Percentiles rank a stretch among this genome's conserved stretches.
Evolutionary conservation across 1,140 invertebrate species (phyloP).

Genomic region (Pantala flavescens): DNA sequence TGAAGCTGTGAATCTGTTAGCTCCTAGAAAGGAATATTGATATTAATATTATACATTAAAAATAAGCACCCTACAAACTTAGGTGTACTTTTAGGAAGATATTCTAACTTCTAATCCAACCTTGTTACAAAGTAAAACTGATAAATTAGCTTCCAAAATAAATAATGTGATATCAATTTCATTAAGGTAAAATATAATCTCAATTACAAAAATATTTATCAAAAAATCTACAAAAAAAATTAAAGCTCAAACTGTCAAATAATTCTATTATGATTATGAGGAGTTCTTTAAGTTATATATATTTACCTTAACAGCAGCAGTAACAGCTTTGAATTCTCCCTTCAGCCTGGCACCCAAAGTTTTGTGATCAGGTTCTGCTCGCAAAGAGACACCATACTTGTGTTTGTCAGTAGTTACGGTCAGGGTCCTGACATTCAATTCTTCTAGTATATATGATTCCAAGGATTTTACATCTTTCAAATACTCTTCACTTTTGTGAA

Average conservation of each 20-base stretch:
- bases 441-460: constrained; percentile 80
- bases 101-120: too few species aligned
- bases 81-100: too few species aligned
- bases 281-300: too few species aligned
- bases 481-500: constrained; percentile 71
- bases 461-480: constrained; percentile 73
- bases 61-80: constrained; percentile 21
- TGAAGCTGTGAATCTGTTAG: constrained; percentile 73
- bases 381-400: constrained; percentile 84
- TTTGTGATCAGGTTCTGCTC: constrained; percentile 89
- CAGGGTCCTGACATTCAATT: constrained; percentile 87
- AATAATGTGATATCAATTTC: too few species aligned
- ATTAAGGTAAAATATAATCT: too few species aligned
- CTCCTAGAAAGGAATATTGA: constrained; percentile 30
- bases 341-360: constrained; percentile 77
- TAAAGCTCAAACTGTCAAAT: too few species aligned
- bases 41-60: too few species aligned
- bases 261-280: too few species aligned
- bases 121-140: too few species aligned
- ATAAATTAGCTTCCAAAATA: too few species aligned
- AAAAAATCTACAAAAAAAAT: too few species aligned
- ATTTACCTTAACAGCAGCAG: constrained; percentile 61
- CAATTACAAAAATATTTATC: too few species aligned
- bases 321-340: constrained; percentile 80
- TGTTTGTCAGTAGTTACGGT: constrained; percentile 83